Percentiles rank a stretch among this genome's conserved stretches.
Evolutionary conservation across 2,797 vertebrate genomes (phyloP).

Genomic region (Girardinus metallicus): DNA sequence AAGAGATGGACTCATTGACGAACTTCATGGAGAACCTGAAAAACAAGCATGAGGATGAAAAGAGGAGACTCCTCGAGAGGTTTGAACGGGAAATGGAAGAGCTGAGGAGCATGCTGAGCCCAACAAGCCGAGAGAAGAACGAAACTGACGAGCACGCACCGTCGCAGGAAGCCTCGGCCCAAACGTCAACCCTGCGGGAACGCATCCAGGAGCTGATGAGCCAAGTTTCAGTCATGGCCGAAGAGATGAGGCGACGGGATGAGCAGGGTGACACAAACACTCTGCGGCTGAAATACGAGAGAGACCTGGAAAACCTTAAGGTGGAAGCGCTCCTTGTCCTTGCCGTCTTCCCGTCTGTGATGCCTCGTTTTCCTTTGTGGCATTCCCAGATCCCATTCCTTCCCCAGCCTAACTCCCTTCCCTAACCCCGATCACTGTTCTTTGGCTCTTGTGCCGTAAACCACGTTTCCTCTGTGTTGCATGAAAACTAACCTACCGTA

Average conservation of each 20-base stretch:
- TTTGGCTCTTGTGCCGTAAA: slow-evolving; percentile 58
- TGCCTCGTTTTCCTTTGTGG: slow-evolving; percentile 83
- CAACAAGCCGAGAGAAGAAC: slow-evolving; percentile 11
- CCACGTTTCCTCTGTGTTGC: slow-evolving; percentile 70
- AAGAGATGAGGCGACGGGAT: slow-evolving; percentile 77
- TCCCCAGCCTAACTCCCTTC: slow-evolving; percentile 35
- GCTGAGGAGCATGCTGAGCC: slow-evolving; percentile 63
- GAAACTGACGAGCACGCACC: background rate
- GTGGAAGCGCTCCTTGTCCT: slow-evolving; percentile 83
- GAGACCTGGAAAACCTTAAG: slow-evolving; percentile 87
- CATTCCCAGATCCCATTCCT: slow-evolving; percentile 69
- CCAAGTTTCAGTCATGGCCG: slow-evolving; percentile 75
- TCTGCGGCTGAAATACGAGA: slow-evolving; percentile 85
- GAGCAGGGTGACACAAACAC: slow-evolving; percentile 70
- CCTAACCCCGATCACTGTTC: slow-evolving; percentile 60
- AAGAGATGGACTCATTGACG: slow-evolving; percentile 78
- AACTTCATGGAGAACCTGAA: slow-evolving; percentile 81
- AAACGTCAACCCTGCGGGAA: slow-evolving; percentile 67
- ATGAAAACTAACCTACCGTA: slow-evolving; percentile 76
- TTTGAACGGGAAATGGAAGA: slow-evolving; percentile 78
- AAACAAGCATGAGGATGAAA: slow-evolving; percentile 77
- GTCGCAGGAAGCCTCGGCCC: background rate
- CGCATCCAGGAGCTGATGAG: slow-evolving; percentile 80
- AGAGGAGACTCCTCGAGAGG: slow-evolving; percentile 52
- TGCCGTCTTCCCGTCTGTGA: slow-evolving; percentile 78